Evolutionary conservation across 1,140 invertebrate species (phyloP).

Genomic region (Drosophila sp.): DNA sequence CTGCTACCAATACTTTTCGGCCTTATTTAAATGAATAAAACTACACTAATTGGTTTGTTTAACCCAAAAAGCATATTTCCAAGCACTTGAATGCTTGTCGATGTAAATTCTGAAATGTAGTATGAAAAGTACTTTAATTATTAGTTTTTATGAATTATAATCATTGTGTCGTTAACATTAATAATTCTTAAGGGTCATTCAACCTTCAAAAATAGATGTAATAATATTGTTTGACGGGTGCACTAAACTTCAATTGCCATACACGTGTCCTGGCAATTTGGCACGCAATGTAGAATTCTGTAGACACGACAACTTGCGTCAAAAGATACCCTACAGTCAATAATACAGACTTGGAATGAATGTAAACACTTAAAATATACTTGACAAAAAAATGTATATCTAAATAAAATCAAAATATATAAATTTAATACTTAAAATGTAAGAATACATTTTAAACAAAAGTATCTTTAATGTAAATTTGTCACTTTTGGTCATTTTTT

Average conservation of each 20-base stretch:
- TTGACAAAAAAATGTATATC: no score
- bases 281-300: constrained; percentile 9
- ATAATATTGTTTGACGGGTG: constrained; percentile 19
- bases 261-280: constrained; percentile 19
- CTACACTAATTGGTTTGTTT: constrained; percentile 36
- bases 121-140: neutral
- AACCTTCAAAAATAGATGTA: constrained; percentile 19
- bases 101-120: neutral
- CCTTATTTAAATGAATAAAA: constrained; percentile 37
- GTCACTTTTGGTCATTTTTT: no score
- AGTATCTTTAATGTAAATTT: no score
- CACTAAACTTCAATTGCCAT: constrained; percentile 51
- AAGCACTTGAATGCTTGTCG: no score
- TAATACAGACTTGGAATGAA: no score
- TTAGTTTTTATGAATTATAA: neutral
- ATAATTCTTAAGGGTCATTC: constrained; percentile 14
- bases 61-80: neutral
- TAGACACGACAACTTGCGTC: neutral
- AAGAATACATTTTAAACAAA: no score
- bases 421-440: no score
- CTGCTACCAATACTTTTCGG: constrained; percentile 7
- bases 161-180: neutral
- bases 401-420: neutral
- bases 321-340: no score
- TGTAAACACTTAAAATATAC: no score